A percentile compares a stretch with the other conserved stretches of the same genome.
phyloP scores from a whole-genome alignment of 2,888 invertebrate species.

The Dolomedes plantarius region DNA sequence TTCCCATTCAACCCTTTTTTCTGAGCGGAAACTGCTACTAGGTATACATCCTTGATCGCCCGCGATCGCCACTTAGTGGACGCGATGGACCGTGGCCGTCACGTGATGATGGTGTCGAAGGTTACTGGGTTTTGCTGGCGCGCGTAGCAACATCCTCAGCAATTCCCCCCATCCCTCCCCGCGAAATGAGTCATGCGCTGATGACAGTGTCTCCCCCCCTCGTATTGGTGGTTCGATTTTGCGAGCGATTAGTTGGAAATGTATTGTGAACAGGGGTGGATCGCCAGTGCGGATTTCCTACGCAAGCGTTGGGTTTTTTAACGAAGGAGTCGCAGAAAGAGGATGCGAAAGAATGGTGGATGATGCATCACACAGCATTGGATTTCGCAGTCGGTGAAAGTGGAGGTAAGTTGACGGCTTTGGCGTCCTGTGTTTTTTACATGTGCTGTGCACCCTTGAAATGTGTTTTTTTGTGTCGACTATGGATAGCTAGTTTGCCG shows the following conservation, averaged over 20 bases:
- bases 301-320: neutral
- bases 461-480: too few species aligned
- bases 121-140: slow-evolving; percentile 50
- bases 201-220: neutral
- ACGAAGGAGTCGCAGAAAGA: neutral
- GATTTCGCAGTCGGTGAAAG: neutral
- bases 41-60: slow-evolving; percentile 61
- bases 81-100: slow-evolving; percentile 67
- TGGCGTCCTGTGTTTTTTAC: too few species aligned
- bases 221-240: slow-evolving; percentile 14
- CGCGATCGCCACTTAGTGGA: slow-evolving; percentile 52
- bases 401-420: neutral
- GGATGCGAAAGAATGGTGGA: neutral
- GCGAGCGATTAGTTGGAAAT: slow-evolving; percentile 12
- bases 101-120: slow-evolving; percentile 67
- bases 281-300: slow-evolving; percentile 13
- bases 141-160: slow-evolving; percentile 18
- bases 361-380: too few species aligned
- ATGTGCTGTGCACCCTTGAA: too few species aligned
- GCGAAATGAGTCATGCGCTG: slow-evolving; percentile 24
- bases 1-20: slow-evolving; percentile 24
- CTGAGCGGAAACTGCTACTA: slow-evolving; percentile 62
- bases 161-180: neutral
- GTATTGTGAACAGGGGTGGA: slow-evolving; percentile 12
- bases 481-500: too few species aligned